Evolutionary conservation across 2,113 vertebrate species (phyloP), one percentile per base, ranked within the genome.

Genomic region (Ameiurus melas): DNA sequence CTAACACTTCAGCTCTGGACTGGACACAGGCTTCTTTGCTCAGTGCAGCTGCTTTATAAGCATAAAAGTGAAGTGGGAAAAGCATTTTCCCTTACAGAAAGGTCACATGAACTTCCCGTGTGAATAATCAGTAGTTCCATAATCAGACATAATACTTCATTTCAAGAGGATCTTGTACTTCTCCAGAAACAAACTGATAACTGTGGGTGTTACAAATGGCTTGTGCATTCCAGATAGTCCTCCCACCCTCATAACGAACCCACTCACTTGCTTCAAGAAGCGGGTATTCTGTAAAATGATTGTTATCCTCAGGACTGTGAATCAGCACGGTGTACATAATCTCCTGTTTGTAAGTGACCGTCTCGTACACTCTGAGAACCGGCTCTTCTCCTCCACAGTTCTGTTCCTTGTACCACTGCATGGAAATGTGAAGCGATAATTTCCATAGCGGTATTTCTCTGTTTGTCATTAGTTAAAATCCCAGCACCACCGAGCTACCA

Each of bases 151-250:
- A 89, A 83, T 7, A 89, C 14, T 2, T 8, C 0, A 5, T 0
- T 0, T 2, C 39, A 43, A 4, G 39, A 43, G 25, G 27, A 1
- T 0, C 25, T 78, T 47, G 0, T 10, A 4, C 71, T 12, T 58
- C 0, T 43, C 70, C 55, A 27, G 47, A 36, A 70, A n/a, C 17
- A 57, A 68, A 57, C 73, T 36, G 0, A 27, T 25, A 87, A 17
- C 2, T 1, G 62, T 81, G 75, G 16, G 22, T 66, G 43, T 55
- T 19, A 77, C 75, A 73, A 87, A 92, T 84, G 43, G 90, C 90
- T 87, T 91, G 89, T 84, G 89, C 88, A 22, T 79, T 84, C 91
- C 90, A 92, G 71, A 88, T 70, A 47, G 91, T 90, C 47, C n/a
- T n/a, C 12, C 86, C 84, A 36, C 89, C 55, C 4, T n/a, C 6